Percentiles rank a stretch among this genome's conserved stretches.
Conservation (phyloP, 2,113 vertebrate genomes). For the Felis chaus region DNA sequence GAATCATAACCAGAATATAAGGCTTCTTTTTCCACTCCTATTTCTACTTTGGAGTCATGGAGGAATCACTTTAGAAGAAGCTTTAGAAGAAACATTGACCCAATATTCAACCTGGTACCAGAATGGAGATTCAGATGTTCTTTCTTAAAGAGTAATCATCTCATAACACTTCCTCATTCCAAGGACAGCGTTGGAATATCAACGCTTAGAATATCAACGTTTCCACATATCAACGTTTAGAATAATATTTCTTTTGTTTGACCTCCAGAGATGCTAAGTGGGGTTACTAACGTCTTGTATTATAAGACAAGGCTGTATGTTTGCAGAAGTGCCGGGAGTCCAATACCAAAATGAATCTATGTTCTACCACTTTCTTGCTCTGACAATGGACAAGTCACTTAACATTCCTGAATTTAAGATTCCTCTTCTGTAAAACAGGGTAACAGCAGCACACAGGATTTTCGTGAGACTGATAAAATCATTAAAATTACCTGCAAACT, state of each 20-base stretch:
- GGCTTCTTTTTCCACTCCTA: background rate
- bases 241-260: background rate
- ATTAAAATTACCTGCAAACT: background rate
- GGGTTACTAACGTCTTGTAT: background rate
- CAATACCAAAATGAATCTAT: background rate
- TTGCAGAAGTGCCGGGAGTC: background rate
- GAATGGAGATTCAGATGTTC: background rate
- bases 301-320: background rate
- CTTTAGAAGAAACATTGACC: background rate
- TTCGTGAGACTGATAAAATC: background rate
- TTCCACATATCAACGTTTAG: too few relatives aligned
- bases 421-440: background rate
- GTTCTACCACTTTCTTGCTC: background rate
- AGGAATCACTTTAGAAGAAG: background rate
- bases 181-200: background rate
- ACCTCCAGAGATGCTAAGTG: background rate
- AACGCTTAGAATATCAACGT: too few relatives aligned
- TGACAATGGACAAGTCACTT: background rate
- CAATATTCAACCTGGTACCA: background rate
- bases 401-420: background rate
- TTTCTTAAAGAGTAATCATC: background rate
- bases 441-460: background rate
- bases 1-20: background rate
- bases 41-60: background rate
- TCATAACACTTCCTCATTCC: background rate